Evolutionary conservation across 2,888 invertebrate species (phyloP), one percentile per base, ranked within the genome.

Genomic region (Hoplodrina blanda): DNA sequence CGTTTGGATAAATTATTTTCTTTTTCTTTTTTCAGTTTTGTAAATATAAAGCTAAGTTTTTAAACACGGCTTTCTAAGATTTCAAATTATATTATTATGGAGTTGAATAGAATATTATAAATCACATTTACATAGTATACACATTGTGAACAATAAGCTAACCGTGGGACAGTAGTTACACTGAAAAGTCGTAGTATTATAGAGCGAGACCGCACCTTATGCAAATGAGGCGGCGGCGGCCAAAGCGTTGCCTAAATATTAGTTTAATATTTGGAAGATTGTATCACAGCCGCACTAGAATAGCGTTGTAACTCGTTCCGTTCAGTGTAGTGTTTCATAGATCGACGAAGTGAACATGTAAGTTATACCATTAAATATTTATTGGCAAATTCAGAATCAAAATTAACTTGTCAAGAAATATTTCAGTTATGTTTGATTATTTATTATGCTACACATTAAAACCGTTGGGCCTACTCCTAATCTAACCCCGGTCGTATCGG

Each of bases 201-300:
- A 77, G 81, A 85, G 83, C 76, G 90, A 87, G 90, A 92, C 89
- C 91, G 90, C 91, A 89, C 94, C 93, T 94, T 94, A 96, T 96
- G 94, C 92, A 95, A 95, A 95, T 95, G 93, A 95, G 92, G 94
- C 95, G 95, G 95, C 95, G 87, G 87, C 88, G 87, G 90, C 92
- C 95, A 96, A 96, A 96, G 95, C 94, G 93, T 95, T 96, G 94
- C 95, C 96, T 95, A 96, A 95, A 96, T 96, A 96, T 96, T 95
- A 95, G 95, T 95, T 95, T 95, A 95, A 95, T 95, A 94, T 95
- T 95, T 94, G 89, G 91, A 85, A 94, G 95, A 95, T 96, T 90
- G 91, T 94, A 95, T 95, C 95, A 89, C 83, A 70, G 82, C 80
- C 81, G 89, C 84, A 88, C 61, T 81, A 68, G 87, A 87, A 85